Percentiles rank a stretch among this genome's conserved stretches.
phyloP scores from a whole-genome alignment of 1,140 invertebrate species.

The Mycetomoellerius zeteki region DNA sequence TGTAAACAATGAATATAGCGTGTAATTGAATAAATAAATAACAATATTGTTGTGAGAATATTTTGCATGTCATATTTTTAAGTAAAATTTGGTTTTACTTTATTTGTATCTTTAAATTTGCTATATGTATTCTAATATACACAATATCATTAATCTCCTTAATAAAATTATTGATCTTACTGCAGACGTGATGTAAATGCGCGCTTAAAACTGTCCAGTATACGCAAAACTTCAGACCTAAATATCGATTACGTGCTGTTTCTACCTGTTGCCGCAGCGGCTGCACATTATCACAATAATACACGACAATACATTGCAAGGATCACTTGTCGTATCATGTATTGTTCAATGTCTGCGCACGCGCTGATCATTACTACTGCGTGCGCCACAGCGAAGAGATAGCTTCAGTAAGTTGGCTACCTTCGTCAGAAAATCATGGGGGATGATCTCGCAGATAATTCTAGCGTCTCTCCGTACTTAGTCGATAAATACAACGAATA shows the following conservation, averaged over 20 bases:
- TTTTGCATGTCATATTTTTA: not conserved
- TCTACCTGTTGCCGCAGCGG: conserved; percentile 28
- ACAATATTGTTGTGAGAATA: not conserved
- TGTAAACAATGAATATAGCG: not conserved
- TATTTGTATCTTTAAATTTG: not conserved
- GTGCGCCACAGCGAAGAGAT: not conserved
- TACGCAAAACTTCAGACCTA: not conserved
- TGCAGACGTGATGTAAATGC: not conserved
- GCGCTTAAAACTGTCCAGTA: not conserved
- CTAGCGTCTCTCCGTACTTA: not conserved
- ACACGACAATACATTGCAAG: conserved; percentile 4
- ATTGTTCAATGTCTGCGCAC: conserved; percentile 27
- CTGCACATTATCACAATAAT: conserved; percentile 19
- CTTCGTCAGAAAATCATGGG: conserved; percentile 23
- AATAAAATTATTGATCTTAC: not conserved
- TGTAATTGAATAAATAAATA: conserved; percentile 28
- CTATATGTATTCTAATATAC: not conserved
- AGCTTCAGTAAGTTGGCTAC: not conserved
- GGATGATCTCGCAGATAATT: not conserved
- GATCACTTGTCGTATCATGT: not conserved
- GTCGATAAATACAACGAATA: conserved; percentile 30
- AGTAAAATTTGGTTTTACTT: not conserved
- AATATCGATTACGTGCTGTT: conserved; percentile 31
- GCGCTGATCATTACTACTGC: conserved; percentile 30
- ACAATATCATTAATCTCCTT: not conserved